phyloP scores from a whole-genome alignment of 2,797 vertebrate genomes.

The Carcharodon carcharias region DNA sequence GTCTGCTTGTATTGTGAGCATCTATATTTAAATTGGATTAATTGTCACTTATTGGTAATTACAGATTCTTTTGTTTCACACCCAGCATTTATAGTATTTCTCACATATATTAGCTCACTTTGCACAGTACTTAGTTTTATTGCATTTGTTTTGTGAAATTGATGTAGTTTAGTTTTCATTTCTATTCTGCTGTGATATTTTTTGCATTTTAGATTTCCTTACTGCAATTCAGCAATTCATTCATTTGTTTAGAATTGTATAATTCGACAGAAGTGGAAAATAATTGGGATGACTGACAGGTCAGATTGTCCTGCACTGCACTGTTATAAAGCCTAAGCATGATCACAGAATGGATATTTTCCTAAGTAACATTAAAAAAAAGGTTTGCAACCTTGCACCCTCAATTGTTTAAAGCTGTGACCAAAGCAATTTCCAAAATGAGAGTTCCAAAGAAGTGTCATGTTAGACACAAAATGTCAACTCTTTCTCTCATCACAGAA shows the following conservation, averaged over 20 bases:
- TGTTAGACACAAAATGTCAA: too few species aligned
- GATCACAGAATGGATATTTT: background rate
- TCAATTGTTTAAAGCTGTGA: background rate
- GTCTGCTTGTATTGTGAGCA: background rate
- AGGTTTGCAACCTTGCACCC: background rate
- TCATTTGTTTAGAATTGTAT: background rate
- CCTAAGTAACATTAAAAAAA: background rate
- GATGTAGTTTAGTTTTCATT: background rate
- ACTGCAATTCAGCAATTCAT: background rate
- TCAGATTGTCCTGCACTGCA: background rate
- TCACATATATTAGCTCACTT: background rate
- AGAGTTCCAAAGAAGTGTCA: background rate
- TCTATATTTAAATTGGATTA: background rate
- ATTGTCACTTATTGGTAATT: background rate
- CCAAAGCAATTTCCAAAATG: background rate
- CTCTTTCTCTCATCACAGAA: too few species aligned
- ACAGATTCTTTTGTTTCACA: background rate
- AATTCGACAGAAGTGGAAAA: background rate
- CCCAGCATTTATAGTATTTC: background rate
- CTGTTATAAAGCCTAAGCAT: background rate
- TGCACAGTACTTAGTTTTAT: background rate
- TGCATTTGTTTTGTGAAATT: background rate
- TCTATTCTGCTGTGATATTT: background rate
- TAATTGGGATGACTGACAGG: background rate
- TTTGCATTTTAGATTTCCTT: background rate